phyloP scores from a whole-genome alignment of 2,113 vertebrate genomes.

The Microtus montanus region DNA sequence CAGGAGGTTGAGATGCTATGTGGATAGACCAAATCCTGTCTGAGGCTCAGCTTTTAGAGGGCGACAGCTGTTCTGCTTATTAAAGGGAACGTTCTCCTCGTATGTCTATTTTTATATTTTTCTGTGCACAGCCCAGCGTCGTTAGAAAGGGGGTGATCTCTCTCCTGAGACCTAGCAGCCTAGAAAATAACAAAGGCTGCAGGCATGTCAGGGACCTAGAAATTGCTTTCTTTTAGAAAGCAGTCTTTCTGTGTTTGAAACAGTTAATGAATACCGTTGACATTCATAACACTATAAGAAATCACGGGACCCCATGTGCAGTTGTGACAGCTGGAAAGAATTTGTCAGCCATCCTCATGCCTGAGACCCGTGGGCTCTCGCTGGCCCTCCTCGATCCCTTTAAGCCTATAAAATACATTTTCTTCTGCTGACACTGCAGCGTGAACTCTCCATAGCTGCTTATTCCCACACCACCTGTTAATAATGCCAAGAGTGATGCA shows the following conservation, averaged over 20 bases:
- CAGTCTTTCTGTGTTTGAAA: slow-evolving; percentile 56
- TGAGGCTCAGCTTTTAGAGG: slow-evolving; percentile 1
- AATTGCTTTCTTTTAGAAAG: slow-evolving; percentile 52
- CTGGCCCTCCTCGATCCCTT: slow-evolving; percentile 11
- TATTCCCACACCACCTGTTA: slow-evolving; percentile 80
- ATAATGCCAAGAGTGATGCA: slow-evolving; percentile 73
- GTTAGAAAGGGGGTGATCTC: background rate
- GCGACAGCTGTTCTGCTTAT: slow-evolving; percentile 52
- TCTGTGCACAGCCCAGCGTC: background rate
- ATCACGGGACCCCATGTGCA: slow-evolving; percentile 8
- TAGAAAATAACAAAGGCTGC: slow-evolving; percentile 47
- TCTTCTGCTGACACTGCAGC: slow-evolving; percentile 77
- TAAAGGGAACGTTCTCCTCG: slow-evolving; percentile 41
- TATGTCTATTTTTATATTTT: slow-evolving; percentile 63
- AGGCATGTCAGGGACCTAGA: slow-evolving; percentile 41
- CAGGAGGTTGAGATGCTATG: background rate
- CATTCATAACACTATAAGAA: slow-evolving; percentile 72
- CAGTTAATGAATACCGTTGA: slow-evolving; percentile 72
- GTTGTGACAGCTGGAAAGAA: slow-evolving; percentile 80
- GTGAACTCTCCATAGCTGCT: slow-evolving; percentile 69
- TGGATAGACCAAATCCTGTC: background rate
- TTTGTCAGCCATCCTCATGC: slow-evolving; percentile 72
- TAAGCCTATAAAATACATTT: slow-evolving; percentile 76
- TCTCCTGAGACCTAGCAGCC: slow-evolving; percentile 30
- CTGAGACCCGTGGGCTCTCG: slow-evolving; percentile 48